Evolutionary conservation across 2,113 vertebrate species (phyloP).

Genomic region (Petrocephalus zakoni): DNA sequence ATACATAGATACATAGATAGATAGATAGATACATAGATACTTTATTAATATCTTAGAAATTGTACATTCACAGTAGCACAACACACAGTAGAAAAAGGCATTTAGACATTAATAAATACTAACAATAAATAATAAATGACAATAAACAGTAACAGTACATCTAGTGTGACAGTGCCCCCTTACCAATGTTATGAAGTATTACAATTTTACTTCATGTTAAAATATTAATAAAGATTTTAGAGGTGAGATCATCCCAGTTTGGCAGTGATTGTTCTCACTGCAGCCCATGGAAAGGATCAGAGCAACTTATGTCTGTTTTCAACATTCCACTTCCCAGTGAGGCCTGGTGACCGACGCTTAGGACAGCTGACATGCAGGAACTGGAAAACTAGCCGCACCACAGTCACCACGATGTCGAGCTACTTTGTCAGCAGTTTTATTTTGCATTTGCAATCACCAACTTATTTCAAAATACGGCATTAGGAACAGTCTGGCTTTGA

Average conservation of each 20-base stretch:
- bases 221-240: background rate
- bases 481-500: background rate
- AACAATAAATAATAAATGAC: background rate
- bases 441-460: background rate
- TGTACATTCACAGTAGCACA: background rate
- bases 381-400: background rate
- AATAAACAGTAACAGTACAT: background rate
- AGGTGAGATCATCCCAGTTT: background rate
- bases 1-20: background rate
- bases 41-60: background rate
- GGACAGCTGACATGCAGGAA: background rate
- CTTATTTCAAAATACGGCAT: background rate
- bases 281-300: background rate
- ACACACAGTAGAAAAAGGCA: background rate
- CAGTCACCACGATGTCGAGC: background rate
- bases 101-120: background rate
- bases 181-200: background rate
- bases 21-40: background rate
- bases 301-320: background rate
- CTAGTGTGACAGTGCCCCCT: background rate
- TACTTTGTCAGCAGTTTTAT: background rate
- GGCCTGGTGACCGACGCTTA: background rate
- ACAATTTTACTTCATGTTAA: background rate
- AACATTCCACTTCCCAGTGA: background rate
- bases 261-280: background rate